Percentiles rank a stretch among this genome's conserved stretches.
These are phyloP conservation scores for Sebastes paucispinis DNA, from an alignment of 2,797 vertebrate genomes.

Conservation along the genomic window DNA sequence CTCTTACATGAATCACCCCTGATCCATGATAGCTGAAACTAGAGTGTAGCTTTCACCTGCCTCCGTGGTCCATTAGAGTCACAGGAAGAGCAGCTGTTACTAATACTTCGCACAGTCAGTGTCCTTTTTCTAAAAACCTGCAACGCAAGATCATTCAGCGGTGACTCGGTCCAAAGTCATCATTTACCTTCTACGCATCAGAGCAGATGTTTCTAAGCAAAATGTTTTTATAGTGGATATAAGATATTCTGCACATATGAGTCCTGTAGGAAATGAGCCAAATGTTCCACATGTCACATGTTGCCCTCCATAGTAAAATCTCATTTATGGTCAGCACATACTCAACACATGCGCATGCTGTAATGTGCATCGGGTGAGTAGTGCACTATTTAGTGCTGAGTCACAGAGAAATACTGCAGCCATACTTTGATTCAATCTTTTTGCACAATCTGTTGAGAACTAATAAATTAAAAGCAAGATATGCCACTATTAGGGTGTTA, in stretches of 20 bases:
- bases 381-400: background rate
- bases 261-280: slow-evolving; percentile 2
- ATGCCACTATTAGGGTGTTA: background rate
- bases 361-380: background rate
- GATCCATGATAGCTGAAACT: background rate
- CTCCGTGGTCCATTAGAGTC: background rate
- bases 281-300: background rate
- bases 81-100: slow-evolving; percentile 5
- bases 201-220: slow-evolving; percentile 10
- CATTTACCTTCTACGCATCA: slow-evolving; percentile 1
- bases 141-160: background rate
- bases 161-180: background rate
- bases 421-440: background rate
- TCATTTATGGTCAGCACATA: slow-evolving; percentile 2
- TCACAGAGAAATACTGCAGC: background rate
- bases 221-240: background rate
- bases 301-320: background rate
- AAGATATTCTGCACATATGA: slow-evolving; percentile 7
- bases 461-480: background rate
- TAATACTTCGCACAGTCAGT: background rate
- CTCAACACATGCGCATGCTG: background rate
- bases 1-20: background rate
- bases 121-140: background rate
- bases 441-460: background rate
- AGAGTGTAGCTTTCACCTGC: background rate